phyloP scores from a whole-genome alignment of 2,888 invertebrate genomes.

The Phaonia tiefii region DNA sequence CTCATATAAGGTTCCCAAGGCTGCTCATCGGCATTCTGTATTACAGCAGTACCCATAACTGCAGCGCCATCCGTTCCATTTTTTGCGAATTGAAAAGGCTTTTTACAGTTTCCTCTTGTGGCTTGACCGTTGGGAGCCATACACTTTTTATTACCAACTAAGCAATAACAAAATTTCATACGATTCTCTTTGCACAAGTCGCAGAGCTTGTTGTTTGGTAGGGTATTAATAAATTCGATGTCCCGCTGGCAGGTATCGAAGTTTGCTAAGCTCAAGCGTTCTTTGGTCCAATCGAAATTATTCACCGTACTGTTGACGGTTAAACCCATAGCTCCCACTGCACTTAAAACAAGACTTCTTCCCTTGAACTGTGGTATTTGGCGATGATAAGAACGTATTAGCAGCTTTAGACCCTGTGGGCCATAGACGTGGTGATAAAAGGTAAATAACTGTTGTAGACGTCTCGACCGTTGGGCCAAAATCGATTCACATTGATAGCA shows the following conservation, averaged over 20 bases:
- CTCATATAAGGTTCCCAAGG: conserved; percentile 88
- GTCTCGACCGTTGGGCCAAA: conserved; percentile 83
- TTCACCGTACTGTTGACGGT: conserved; percentile 78
- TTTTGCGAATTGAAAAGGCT: conserved; percentile 47
- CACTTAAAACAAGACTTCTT: conserved; percentile 81
- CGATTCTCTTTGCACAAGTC: conserved; percentile 73
- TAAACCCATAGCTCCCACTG: conserved; percentile 81
- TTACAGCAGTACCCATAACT: conserved; percentile 68
- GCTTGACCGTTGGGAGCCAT: conserved; percentile 71
- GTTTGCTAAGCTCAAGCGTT: conserved; percentile 83
- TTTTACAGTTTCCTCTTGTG: conserved; percentile 81
- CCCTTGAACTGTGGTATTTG: conserved; percentile 81
- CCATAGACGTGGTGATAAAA: conserved; percentile 85
- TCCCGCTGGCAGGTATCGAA: conserved; percentile 83
- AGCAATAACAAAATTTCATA: conserved; percentile 76
- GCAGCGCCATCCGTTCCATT: conserved; percentile 46
- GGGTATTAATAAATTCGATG: conserved; percentile 82
- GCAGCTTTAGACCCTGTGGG: conserved; percentile 82
- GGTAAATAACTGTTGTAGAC: conserved; percentile 84
- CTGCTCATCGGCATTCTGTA: conserved; percentile 71
- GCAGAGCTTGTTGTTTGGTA: conserved; percentile 82
- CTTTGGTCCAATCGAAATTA: conserved; percentile 84
- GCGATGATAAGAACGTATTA: conserved; percentile 79
- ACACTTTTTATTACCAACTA: conserved; percentile 73
- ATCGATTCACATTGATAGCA: conserved; percentile 83